Conservation (phyloP, 2,888 invertebrate species). For the Drosophila buzzatii region DNA sequence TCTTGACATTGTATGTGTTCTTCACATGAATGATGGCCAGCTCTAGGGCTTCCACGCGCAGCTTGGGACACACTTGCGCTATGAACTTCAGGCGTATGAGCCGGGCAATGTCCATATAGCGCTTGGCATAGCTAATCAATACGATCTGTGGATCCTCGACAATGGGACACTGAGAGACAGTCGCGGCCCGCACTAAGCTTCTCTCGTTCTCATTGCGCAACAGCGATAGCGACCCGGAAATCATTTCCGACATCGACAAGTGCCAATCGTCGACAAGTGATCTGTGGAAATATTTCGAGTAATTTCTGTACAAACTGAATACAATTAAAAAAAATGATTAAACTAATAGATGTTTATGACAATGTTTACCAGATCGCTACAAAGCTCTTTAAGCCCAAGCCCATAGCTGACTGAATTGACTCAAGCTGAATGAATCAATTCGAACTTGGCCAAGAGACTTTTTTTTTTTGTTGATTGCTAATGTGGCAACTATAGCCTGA, state of each 20-base stretch:
- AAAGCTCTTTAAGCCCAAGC: not conserved
- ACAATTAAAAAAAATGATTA: too few relatives aligned
- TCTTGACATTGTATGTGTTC: constrained; percentile 59
- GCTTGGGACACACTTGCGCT: constrained; percentile 62
- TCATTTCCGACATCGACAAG: constrained; percentile 21
- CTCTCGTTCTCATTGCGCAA: constrained; percentile 5
- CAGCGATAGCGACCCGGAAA: constrained; percentile 31
- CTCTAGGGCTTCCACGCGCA: constrained; percentile 58
- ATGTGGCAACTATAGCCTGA: too few relatives aligned
- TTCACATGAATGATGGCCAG: constrained; percentile 64
- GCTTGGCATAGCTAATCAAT: constrained; percentile 52
- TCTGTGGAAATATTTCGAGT: too few relatives aligned
- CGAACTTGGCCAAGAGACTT: too few relatives aligned
- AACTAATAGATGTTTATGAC: not conserved
- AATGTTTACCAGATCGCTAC: not conserved
- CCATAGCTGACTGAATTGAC: not conserved
- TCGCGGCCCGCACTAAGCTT: not conserved
- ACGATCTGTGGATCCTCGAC: constrained; percentile 46
- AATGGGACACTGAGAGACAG: constrained; percentile 7
- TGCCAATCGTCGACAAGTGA: too few relatives aligned
- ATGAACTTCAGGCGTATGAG: constrained; percentile 62
- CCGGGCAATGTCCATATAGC: constrained; percentile 51
- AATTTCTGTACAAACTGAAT: too few relatives aligned
- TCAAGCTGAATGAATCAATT: not conserved
- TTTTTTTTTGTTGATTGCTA: not conserved